Evolutionary conservation across 2,888 invertebrate genomes (phyloP), one percentile per base, ranked within the genome.

Genomic region (Colletes collaris): DNA sequence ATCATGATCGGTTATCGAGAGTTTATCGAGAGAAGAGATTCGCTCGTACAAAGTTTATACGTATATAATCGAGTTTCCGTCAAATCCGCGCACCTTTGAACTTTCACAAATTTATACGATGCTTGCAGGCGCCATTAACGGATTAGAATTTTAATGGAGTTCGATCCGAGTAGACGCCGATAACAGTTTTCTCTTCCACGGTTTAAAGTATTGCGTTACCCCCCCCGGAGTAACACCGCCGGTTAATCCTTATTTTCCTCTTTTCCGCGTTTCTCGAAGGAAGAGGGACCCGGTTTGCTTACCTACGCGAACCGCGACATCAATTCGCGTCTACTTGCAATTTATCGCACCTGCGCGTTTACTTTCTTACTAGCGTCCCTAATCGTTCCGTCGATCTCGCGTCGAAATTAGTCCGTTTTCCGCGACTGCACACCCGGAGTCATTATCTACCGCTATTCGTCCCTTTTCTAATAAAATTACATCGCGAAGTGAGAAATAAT

Each of bases 61-160:
- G 37, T 27, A 10, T 46, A 4, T 56, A 62, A 63, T 67, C 6
- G 62, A 63, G 67, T 50, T 49, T 6, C 16, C 4, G 7, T 58
- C 19, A 56, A 63, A 27, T 2, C 58, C 63, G 37, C 4, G 60
- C 50, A 56, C 53, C 64, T 75, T 59, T 68, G 68, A 75, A 68
- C 68, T 77, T 75, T 49, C 16, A 10, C 13, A 56, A 77, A 64
- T 75, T 77, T 60, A 27, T 35, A 55, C 16, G 35, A 27, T 4
- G 55, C 16, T 58, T 10, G 44, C 10, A 37, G 67, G 46, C 40
- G 44, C 37, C 68, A 44, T 64, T 68, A 75, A 63, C 62, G 63
- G 56, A 63, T 74, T 67, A 67, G 44, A 49, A 73, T 52, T 66
- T 76, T 76, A 73, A 76, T 73, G 62, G 73, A 73, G 67, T 67